Base-by-base conservation (phyloP, 2,113 vertebrate genomes). In the Harpagus bidentatus region DNA sequence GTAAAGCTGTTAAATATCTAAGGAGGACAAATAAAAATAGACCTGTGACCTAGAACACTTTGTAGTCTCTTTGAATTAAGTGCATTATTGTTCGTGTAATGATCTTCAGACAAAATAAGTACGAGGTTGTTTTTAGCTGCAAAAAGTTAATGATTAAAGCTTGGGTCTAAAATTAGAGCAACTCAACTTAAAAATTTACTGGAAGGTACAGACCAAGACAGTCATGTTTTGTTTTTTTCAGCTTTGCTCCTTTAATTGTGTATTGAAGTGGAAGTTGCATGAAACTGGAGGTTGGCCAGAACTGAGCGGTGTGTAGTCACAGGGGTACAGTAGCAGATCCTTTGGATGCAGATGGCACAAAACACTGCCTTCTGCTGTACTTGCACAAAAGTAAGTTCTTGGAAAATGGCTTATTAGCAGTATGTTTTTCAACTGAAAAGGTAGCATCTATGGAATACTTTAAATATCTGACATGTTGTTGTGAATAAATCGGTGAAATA, bases 11-110 rank as follows among this genome's bases (percentile, higher is more conserved):
- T 96, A 94, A 91, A 82, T 90, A 93, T 95, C 87, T 93, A 94
- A 95, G 94, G 96, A 95, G 96, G 97, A 88, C 95, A 82, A 96
- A 96, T 97, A 96, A 98, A 98, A 98, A 98, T 98, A 98, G 97
- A 87, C 95, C 52, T 34, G 66, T 98, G 98, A 98, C 98, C 98
- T 98, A 96, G 97, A 98, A 98, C 97, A 97, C 72, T 91, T 82
- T 93, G 96, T 97, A 61, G 79, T 97, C 96, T 89, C 95, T 98
- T 86, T 77, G 95, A 97, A 97, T 95, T 93, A 97, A 96, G 90
- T 95, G 86, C 69, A 90, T 93, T 97, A 93, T 97, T 97, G 82
- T 97, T 90, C 26, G 3, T 86, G 59, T 88, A 95, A 91, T 48
- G 79, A 34, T 96, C 91, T 96, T 96, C 62, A 65, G 84, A 63